Percentiles rank a stretch among this genome's conserved stretches.
These are phyloP conservation scores for Heliconius aoede DNA, from an alignment of 2,888 invertebrate species.

Conservation along the genomic window DNA sequence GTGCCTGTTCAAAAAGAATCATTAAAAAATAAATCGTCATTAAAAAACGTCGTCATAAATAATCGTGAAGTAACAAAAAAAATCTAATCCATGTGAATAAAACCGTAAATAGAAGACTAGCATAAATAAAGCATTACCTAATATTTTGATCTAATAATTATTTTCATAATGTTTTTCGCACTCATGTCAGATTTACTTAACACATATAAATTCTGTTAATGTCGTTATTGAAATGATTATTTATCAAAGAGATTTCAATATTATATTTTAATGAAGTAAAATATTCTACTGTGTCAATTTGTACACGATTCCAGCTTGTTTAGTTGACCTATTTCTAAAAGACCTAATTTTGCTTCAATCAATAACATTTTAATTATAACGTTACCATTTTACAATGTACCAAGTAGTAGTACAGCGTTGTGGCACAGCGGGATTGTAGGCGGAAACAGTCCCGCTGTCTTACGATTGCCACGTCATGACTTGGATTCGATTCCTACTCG, in stretches of 20 bases:
- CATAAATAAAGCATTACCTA: no score
- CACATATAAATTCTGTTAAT: no score
- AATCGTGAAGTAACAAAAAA: no score
- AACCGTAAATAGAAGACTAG: no score
- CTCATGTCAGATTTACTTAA: no score
- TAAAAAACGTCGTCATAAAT: no score
- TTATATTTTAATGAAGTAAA: background rate
- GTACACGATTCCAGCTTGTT: background rate
- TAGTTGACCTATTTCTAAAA: slow-evolving; percentile 24
- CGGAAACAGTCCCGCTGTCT: background rate
- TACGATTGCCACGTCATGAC: background rate
- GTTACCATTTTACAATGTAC: background rate
- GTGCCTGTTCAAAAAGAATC: no score
- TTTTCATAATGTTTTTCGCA: no score
- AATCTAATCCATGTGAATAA: no score
- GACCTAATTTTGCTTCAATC: slow-evolving; percentile 21
- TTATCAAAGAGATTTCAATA: no score
- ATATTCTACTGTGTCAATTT: background rate
- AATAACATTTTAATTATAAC: slow-evolving; percentile 14
- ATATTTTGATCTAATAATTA: no score
- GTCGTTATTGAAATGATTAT: no score
- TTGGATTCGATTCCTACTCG: background rate
- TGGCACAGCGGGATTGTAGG: background rate
- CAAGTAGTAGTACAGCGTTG: background rate
- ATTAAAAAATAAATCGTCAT: background rate